Conservation (phyloP, 2,797 vertebrate genomes). For the Tragelaphus eurycerus region DNA sequence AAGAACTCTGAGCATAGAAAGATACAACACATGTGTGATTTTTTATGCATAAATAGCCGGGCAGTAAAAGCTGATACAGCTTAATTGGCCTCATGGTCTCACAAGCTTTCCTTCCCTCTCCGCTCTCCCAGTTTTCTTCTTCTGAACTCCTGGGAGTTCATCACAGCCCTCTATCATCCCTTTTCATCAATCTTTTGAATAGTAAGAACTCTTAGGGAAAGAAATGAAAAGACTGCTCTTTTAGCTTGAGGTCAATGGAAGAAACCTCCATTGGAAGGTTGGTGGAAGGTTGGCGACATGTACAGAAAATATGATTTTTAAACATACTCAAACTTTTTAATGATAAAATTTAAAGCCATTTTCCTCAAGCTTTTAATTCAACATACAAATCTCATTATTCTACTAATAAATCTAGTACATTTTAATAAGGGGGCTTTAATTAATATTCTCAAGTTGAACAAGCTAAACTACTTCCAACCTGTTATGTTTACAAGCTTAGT, state of each 20-base stretch:
- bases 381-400: not conserved
- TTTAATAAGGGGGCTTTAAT: not conserved
- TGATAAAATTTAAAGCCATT: not conserved
- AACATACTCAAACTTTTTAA: not conserved
- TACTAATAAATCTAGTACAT: slow-evolving; percentile 25
- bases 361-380: slow-evolving; percentile 5
- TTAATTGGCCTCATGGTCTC: not conserved
- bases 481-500: slow-evolving; percentile 46
- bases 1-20: not conserved
- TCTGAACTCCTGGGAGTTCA: not conserved
- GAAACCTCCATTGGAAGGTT: not conserved
- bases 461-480: slow-evolving; percentile 44
- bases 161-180: not conserved
- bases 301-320: slow-evolving; percentile 1
- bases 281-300: not conserved
- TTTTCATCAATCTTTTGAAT: not conserved
- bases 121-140: not conserved
- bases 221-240: not conserved
- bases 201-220: not conserved
- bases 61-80: not conserved
- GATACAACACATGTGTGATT: not conserved
- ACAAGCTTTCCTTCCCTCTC: not conserved
- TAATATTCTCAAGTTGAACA: slow-evolving; percentile 38
- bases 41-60: not conserved
- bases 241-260: not conserved